phyloP scores from a whole-genome alignment of 2,113 vertebrate genomes.

The Melanotaenia duboulayi region DNA sequence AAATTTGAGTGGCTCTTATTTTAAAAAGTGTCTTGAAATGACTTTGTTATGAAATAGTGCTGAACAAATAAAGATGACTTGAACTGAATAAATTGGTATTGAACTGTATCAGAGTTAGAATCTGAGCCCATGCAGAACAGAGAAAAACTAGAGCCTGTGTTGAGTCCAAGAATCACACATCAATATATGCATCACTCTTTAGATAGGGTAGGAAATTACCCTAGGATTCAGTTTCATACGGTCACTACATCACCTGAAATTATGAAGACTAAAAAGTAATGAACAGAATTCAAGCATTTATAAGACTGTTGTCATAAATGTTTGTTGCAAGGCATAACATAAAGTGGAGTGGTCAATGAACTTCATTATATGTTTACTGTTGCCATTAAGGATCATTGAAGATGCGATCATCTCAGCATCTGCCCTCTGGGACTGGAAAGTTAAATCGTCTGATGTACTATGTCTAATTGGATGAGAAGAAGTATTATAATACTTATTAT shows the following conservation, averaged over 20 bases:
- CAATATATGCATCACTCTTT: no score
- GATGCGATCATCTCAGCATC: background rate
- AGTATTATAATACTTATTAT: background rate
- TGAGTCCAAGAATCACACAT: background rate
- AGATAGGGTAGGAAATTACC: no score
- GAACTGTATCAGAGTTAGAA: no score
- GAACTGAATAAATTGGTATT: no score
- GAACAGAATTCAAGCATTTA: background rate
- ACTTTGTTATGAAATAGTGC: no score
- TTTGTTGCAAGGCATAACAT: background rate
- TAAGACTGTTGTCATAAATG: background rate
- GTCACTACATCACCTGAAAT: no score
- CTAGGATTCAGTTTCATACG: background rate
- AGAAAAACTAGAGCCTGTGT: no score
- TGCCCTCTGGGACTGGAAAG: background rate
- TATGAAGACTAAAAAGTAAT: background rate
- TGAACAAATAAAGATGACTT: no score
- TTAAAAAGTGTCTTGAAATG: no score
- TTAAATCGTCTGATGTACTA: background rate
- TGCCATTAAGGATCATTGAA: background rate
- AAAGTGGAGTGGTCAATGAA: background rate
- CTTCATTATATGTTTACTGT: background rate
- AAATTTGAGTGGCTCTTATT: no score
- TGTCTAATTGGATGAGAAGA: constrained; percentile 16
- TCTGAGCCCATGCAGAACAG: no score